Evolutionary conservation across 2,888 invertebrate species (phyloP).

Genomic region (Ashinkailepas kermadecensis): DNA sequence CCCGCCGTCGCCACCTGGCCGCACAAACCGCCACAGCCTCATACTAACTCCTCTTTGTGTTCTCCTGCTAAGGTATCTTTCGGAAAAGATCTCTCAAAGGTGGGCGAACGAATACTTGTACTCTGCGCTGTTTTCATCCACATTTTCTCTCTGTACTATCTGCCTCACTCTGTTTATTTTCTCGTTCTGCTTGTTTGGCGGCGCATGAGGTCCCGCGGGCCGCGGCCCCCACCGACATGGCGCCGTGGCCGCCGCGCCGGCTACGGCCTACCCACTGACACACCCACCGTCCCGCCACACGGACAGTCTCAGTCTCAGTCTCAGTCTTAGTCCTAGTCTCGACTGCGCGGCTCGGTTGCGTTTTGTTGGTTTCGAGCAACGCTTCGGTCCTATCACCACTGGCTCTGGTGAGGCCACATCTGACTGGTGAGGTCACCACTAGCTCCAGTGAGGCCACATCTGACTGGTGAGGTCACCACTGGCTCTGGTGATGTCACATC

Average conservation of each 20-base stretch:
- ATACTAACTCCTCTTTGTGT: not conserved
- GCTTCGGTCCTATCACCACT: too few species aligned
- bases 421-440: too few species aligned
- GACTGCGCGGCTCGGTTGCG: not conserved
- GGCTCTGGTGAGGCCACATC: too few species aligned
- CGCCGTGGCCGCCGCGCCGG: too few species aligned
- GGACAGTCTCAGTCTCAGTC: too few species aligned
- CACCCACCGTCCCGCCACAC: too few species aligned
- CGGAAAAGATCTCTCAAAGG: constrained; percentile 95
- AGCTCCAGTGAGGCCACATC: too few species aligned
- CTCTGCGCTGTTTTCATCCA: constrained; percentile 12
- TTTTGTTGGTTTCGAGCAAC: not conserved
- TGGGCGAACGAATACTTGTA: constrained; percentile 46
- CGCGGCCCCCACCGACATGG: not conserved
- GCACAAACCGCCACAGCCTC: not conserved
- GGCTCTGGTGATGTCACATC: too few species aligned
- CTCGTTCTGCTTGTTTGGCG: constrained; percentile 5
- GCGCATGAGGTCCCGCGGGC: not conserved
- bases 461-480: too few species aligned
- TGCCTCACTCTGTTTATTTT: not conserved
- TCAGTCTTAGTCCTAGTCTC: too few species aligned
- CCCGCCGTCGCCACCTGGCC: too few species aligned
- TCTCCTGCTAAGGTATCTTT: constrained; percentile 65
- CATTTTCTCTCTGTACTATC: constrained; percentile 11
- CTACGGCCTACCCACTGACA: too few species aligned